phyloP scores from a whole-genome alignment of 2,797 vertebrate species.

The Phoeniculus purpureus region DNA sequence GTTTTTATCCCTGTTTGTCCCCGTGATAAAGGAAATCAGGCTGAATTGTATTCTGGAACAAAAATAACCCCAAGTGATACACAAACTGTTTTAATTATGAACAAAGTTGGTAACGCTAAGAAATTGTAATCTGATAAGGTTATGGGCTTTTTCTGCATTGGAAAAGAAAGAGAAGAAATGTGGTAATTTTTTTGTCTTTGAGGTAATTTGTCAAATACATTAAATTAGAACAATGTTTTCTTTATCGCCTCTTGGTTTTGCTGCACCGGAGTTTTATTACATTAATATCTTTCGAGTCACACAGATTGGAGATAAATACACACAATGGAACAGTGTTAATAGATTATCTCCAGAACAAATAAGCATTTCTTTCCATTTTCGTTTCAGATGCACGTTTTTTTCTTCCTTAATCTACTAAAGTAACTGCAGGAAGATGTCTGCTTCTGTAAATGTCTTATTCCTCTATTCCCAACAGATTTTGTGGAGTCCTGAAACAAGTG shows the following conservation, averaged over 20 bases:
- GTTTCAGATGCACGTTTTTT: neutral
- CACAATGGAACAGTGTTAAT: neutral
- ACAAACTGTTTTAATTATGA: neutral
- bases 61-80: neutral
- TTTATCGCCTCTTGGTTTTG: neutral
- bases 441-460: slow-evolving; percentile 28
- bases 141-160: neutral
- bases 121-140: neutral
- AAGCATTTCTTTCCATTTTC: slow-evolving; percentile 27
- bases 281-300: slow-evolving; percentile 9
- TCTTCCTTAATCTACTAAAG: slow-evolving; percentile 22
- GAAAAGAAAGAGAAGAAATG: neutral
- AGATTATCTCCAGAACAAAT: slow-evolving; percentile 26
- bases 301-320: slow-evolving; percentile 35
- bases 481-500: slow-evolving; percentile 12
- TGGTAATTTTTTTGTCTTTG: neutral
- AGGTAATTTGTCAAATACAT: slow-evolving; percentile 16
- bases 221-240: slow-evolving; percentile 4
- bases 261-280: neutral
- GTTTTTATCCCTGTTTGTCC: neutral
- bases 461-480: neutral
- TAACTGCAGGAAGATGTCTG: neutral
- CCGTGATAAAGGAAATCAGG: neutral
- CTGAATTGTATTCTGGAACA: neutral
- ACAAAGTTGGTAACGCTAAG: neutral